Percentiles rank a stretch among this genome's conserved stretches.
Evolutionary conservation across 2,113 vertebrate species (phyloP).

Genomic region (Carassius carassius): DNA sequence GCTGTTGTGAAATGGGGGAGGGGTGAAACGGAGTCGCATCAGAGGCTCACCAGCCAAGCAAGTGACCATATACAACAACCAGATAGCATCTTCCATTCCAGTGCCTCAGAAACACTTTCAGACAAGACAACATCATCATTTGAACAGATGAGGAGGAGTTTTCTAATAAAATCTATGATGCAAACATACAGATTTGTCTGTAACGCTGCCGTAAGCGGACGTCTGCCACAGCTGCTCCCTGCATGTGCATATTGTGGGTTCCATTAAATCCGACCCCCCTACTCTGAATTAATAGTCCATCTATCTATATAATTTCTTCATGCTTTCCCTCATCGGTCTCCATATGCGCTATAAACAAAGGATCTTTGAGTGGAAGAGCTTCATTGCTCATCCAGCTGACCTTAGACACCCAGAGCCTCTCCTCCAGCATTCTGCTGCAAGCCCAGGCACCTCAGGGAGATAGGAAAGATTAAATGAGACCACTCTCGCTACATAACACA

Average conservation of each 20-base stretch:
- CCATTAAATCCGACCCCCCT: background rate
- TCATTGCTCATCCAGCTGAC: conserved; percentile 66
- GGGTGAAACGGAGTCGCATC: background rate
- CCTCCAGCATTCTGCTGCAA: conserved; percentile 63
- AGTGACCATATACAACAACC: background rate
- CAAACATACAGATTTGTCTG: background rate
- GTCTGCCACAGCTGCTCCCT: background rate
- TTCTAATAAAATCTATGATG: background rate
- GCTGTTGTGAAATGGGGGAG: conserved; percentile 13
- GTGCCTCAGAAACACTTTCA: background rate
- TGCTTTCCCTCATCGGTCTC: background rate
- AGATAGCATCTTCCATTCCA: background rate
- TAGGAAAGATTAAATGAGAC: conserved; percentile 56
- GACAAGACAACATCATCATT: background rate
- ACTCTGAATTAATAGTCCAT: background rate
- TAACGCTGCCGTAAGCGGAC: background rate
- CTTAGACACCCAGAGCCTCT: conserved; percentile 59
- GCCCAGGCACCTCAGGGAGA: conserved; percentile 63
- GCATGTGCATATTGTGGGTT: background rate
- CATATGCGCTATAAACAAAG: conserved; percentile 60
- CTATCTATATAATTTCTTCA: background rate
- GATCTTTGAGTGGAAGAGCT: conserved; percentile 39
- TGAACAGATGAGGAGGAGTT: background rate
- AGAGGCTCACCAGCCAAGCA: background rate
- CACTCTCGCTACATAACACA: background rate